Base-by-base conservation (phyloP, 2,113 vertebrate species). In the Vicugna pacos region DNA sequence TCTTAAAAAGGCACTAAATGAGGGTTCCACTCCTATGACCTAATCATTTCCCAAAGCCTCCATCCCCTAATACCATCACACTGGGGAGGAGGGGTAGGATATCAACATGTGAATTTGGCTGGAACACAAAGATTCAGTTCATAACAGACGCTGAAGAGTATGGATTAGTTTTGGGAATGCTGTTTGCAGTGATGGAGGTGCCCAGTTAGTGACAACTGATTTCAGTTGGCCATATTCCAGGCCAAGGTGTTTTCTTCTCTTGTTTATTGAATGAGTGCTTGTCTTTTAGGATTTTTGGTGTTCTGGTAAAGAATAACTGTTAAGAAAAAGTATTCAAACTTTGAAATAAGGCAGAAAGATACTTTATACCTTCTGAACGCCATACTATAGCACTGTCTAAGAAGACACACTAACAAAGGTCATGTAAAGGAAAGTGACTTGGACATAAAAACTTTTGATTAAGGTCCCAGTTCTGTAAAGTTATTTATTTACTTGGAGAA, bases 401-500 rank as follows among this genome's bases (percentile, higher is more conserved):
- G 62, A 92, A 92, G 26, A 20, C 10, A 88, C 10, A 12, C 62
- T 70, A 30, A 73, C 22, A 52, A 93, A 38, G 13, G 22, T 79
- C 22, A 64, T 48, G 3, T 42, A 58, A 86, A 52, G 6, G 26
- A 76, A 89, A 9, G 5, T 58, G 60, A 64, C 12, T 42, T 72
- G 75, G 17, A 48, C 24, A 60, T 77, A 82, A 19, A 87, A 50
- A 84, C 83, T 50, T 84, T 80, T 81, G 11, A 82, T 35, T 67
- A 92, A 94, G 26, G 48, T 22, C 38, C 10, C 14, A 10, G n/a
- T 28, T 84, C 69, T 81, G 7, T 76, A 42, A 70, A 90, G 70
- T 86, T 81, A 60, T 67, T 52, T 64, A 38, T 83, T 73, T 69
- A 38, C 67, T n/a, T 81, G 6, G 32, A 81, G 24, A 93, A 93